Percentiles rank a stretch among this genome's conserved stretches.
Conservation (phyloP, 2,888 invertebrate genomes). For the Campopleginae sp. region DNA sequence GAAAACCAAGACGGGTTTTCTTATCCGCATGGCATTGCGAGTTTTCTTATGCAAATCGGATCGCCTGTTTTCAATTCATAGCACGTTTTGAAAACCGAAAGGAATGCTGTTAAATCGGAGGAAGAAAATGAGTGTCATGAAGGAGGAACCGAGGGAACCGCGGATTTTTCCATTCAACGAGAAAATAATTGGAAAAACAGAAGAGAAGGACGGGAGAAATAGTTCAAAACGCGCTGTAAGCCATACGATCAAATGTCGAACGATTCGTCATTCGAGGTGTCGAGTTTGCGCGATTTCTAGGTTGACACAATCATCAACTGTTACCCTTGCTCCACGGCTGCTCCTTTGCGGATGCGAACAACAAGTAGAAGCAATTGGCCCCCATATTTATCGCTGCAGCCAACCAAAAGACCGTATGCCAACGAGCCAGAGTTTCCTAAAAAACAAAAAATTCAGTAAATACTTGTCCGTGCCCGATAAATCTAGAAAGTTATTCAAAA, state of each 20-base stretch:
- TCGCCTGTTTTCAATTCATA: slow-evolving; percentile 17
- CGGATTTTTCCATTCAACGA: background rate
- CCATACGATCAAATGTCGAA: slow-evolving; percentile 75
- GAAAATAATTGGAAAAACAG: background rate
- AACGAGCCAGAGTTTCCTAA: slow-evolving; percentile 90
- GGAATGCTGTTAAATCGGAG: slow-evolving; percentile 7
- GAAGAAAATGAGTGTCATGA: slow-evolving; percentile 12
- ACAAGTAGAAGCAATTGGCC: slow-evolving; percentile 91
- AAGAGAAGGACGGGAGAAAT: slow-evolving; percentile 3
- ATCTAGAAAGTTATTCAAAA: too few species aligned
- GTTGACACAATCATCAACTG: slow-evolving; percentile 80
- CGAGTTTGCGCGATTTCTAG: slow-evolving; percentile 67
- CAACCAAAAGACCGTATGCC: slow-evolving; percentile 92
- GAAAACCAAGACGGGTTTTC: slow-evolving; percentile 22
- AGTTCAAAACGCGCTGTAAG: slow-evolving; percentile 76
- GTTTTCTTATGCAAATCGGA: background rate
- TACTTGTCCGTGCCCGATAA: background rate
- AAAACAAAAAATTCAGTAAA: background rate
- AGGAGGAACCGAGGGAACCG: background rate
- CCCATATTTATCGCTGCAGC: slow-evolving; percentile 91
- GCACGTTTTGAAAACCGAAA: slow-evolving; percentile 25
- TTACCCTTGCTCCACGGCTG: slow-evolving; percentile 87
- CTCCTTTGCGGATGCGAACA: slow-evolving; percentile 92
- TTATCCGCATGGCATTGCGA: background rate
- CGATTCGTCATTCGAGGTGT: slow-evolving; percentile 68